Conservation (phyloP, 2,888 invertebrate genomes). For the Machimus atricapillus region DNA sequence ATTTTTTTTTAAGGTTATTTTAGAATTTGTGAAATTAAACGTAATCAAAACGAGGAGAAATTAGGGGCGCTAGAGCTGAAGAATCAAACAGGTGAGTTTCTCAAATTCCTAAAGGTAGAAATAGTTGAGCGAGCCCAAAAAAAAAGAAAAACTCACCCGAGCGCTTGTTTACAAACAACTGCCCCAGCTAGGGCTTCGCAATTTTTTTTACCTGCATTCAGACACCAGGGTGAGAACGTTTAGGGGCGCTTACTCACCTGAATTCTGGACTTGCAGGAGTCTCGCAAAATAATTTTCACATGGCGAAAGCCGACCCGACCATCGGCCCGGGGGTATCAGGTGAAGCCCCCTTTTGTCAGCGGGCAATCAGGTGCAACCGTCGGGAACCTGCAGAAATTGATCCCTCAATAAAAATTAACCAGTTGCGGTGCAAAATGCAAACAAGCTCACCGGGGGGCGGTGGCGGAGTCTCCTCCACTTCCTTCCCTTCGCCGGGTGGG, state of each 20-base stretch:
- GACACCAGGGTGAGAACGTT: not conserved
- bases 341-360: not conserved
- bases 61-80: not conserved
- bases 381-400: slow-evolving; percentile 2
- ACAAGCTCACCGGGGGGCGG: not conserved
- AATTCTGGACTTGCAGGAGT: not conserved
- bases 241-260: not conserved
- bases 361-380: slow-evolving; percentile 1
- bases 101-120: not conserved
- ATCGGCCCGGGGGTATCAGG: not conserved
- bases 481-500: not conserved
- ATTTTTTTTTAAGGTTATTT: not conserved
- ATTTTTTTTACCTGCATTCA: not conserved
- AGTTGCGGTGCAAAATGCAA: not conserved
- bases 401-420: slow-evolving; percentile 20
- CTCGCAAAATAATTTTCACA: not conserved
- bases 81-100: not conserved
- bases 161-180: not conserved
- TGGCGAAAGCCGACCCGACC: not conserved
- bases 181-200: not conserved
- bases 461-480: not conserved
- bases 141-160: not conserved
- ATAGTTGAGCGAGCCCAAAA: not conserved
- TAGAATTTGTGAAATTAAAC: not conserved
- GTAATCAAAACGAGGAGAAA: no score